Base-by-base conservation (phyloP, 2,888 invertebrate species). In the Cyclophora punctaria region DNA sequence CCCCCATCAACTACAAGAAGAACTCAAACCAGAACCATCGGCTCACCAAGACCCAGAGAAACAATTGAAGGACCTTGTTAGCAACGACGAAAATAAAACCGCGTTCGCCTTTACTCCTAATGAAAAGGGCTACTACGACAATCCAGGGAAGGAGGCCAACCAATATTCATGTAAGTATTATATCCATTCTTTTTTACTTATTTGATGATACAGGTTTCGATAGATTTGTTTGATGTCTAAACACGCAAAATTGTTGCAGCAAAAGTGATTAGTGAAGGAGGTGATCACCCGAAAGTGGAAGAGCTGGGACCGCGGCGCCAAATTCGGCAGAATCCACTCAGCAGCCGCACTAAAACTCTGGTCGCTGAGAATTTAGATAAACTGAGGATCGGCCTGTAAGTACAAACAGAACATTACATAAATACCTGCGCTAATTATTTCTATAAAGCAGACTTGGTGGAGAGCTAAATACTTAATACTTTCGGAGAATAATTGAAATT, bases 261-360 rank as follows among this genome's bases (percentile, higher is more conserved):
- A 7, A 52, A 60, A 6, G 63, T 57, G 4, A 63, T 59, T 2
- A 66, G 66, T 6, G 70, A 70, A 48, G 69, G 64, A 3, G 67
- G 64, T 2, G 60, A 60, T 3, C 43, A 20, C 3, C 4, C 35
- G 5, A 43, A 49, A 34, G 3, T 45, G 4, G 52, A 1, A 1
- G 20, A 45, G 5, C 49, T 71, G 3, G 68, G 69, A 20, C 20
- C 20, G 0, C 80, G 74, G 0, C 78, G 88, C 0, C 71, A 75
- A 48, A 83, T 57, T 3, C 75, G 88, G 0, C 87, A 87, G 60
- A 86, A 88, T 41, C 88, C 87, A 0, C 86, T 80, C 56, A 62
- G 78, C 44, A 79, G 80, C 52, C 74, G 72, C 49, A 73, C 75
- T n/a, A 88, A 81, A 55, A 71, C 74, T 3, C 71, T 86, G 1